Conservation (phyloP, 2,888 invertebrate genomes). For the Spilarctia lutea region DNA sequence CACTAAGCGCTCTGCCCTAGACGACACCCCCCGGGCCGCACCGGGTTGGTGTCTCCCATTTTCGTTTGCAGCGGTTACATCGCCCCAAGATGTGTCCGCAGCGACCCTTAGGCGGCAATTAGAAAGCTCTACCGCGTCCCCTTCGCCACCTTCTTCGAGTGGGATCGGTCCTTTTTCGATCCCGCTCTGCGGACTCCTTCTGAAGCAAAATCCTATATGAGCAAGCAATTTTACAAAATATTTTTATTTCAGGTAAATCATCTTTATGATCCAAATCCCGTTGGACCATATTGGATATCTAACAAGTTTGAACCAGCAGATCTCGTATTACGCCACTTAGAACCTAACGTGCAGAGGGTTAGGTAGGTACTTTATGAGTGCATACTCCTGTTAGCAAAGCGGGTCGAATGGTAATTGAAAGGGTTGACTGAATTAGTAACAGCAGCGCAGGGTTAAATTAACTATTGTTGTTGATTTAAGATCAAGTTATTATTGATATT, state of each 20-base stretch:
- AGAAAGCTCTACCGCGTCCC: no score
- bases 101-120: no score
- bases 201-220: not conserved
- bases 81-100: no score
- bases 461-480: slow-evolving; percentile 37
- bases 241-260: not conserved
- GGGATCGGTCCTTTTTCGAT: no score
- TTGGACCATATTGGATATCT: slow-evolving; percentile 5
- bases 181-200: no score
- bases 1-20: no score
- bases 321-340: slow-evolving; percentile 41
- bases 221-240: not conserved
- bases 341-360: slow-evolving; percentile 30
- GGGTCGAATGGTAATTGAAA: slow-evolving; percentile 59
- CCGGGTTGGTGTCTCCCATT: no score
- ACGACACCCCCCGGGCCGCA: no score
- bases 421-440: slow-evolving; percentile 61
- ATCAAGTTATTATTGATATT: slow-evolving; percentile 8
- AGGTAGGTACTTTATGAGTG: slow-evolving; percentile 42
- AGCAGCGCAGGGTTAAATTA: slow-evolving; percentile 39
- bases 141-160: no score
- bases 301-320: slow-evolving; percentile 38
- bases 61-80: no score
- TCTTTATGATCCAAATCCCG: slow-evolving; percentile 9
- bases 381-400: slow-evolving; percentile 56